phyloP scores from a whole-genome alignment of 1,140 invertebrate species.

The Tribolium castaneum region DNA sequence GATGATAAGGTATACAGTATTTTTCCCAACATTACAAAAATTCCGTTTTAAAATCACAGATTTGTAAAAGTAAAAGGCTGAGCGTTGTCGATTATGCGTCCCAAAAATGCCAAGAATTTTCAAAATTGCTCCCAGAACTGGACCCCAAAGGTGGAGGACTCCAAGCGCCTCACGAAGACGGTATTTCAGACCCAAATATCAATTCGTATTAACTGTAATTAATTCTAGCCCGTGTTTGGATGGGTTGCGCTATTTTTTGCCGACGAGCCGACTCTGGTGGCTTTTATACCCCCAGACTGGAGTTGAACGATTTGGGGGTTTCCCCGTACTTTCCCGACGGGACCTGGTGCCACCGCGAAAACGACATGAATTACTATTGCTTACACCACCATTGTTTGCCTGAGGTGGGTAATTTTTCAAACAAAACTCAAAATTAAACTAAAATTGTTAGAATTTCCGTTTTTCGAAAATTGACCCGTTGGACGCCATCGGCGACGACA shows the following conservation, averaged over 20 bases:
- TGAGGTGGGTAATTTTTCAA: conserved; percentile 63
- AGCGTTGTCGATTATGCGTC: conserved; percentile 70
- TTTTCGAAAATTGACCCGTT: conserved; percentile 66
- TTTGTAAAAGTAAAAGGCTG: conserved; percentile 71
- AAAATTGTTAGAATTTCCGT: conserved; percentile 67
- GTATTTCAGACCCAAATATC: conserved; percentile 59
- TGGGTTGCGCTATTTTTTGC: conserved; percentile 82
- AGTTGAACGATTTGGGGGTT: conserved; percentile 77
- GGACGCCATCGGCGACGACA: conserved; percentile 66
- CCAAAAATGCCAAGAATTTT: conserved; percentile 72
- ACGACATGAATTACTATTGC: conserved; percentile 75
- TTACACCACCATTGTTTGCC: conserved; percentile 79
- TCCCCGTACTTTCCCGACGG: conserved; percentile 84
- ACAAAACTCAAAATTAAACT: too few relatives aligned
- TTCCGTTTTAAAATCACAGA: conserved; percentile 62
- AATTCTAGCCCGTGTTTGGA: conserved; percentile 73
- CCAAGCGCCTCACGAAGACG: conserved; percentile 76
- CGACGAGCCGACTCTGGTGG: conserved; percentile 71
- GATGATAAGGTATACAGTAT: conserved; percentile 62
- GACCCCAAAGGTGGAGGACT: conserved; percentile 73
- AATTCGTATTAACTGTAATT: neutral
- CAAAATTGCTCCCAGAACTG: conserved; percentile 69
- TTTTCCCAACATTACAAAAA: too few relatives aligned
- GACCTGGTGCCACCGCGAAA: conserved; percentile 80
- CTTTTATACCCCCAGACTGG: conserved; percentile 79